phyloP scores from a whole-genome alignment of 1,140 invertebrate species.

The Habropoda laboriosa region DNA sequence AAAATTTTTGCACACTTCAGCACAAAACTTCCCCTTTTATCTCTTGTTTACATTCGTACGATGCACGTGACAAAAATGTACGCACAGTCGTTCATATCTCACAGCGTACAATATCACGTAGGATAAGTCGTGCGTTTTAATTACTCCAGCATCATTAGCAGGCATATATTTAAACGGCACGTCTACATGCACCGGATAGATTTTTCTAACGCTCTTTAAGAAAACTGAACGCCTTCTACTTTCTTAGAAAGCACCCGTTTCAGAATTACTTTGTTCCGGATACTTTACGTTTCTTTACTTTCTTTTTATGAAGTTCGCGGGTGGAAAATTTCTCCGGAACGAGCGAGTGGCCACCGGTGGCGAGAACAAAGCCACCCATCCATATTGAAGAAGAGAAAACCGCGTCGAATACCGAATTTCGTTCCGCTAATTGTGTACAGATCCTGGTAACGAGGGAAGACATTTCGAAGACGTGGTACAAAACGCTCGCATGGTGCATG shows the following conservation, averaged over 20 bases:
- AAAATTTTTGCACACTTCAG: too few species aligned
- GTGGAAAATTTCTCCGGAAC: background rate
- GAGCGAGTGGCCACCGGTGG: background rate
- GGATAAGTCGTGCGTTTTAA: too few species aligned
- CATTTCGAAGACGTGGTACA: background rate
- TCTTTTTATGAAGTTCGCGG: background rate
- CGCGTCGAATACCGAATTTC: background rate
- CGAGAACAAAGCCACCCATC: background rate
- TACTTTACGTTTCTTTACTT: slow-evolving; percentile 9
- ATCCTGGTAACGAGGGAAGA: background rate
- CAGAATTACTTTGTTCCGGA: background rate
- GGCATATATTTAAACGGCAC: too few species aligned
- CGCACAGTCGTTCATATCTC: too few species aligned
- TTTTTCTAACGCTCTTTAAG: background rate
- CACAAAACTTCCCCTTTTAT: too few species aligned
- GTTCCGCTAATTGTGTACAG: background rate
- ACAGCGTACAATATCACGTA: too few species aligned
- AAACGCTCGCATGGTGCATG: background rate
- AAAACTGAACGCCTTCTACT: background rate
- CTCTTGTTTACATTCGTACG: too few species aligned
- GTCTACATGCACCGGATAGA: too few species aligned
- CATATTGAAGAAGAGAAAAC: slow-evolving; percentile 25
- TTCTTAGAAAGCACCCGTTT: slow-evolving; percentile 5
- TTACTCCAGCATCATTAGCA: too few species aligned
- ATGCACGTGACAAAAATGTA: too few species aligned